Base-by-base conservation (phyloP, 2,113 vertebrate genomes). In the Cyphomyrus discorhynchus region DNA sequence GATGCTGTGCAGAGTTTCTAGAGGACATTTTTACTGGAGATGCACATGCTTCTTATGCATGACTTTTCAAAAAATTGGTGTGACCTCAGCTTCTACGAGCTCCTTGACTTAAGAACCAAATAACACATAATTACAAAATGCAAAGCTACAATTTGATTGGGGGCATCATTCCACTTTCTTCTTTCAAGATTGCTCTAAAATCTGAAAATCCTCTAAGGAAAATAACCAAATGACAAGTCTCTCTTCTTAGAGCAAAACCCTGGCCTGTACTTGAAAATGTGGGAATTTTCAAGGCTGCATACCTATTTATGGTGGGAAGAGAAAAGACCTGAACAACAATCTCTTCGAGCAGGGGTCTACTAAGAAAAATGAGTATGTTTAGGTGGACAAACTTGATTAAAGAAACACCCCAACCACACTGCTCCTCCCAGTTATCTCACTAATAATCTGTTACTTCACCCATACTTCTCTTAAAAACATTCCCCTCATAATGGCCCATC, bases 341-440 rank as follows among this genome's bases (percentile, higher is more conserved):
- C 27, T 27, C 85, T 86, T n/a, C 5, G 17, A 80, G 88, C 56
- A 49, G 91, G 92, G 74, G 27, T 89, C 56, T 92, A 91, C 56
- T 50, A 90, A 85, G 90, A 93, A 90, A 90, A 92, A 92, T 91
- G 49, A 86, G 24, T 53, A 47, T 47, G 27, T 53, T 52, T 86
- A 15, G 19, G 45, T 86, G n/a, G 31, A 86, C 8, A n/a, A 49
- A n/a, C n/a, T 83, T 6, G 15, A 86, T 19, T 52, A 52, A 35
- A 62, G 74, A 70, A 88, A 86, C 49, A 19, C 45, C n/a, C 91
- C 56, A 50, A 84, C 90, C 77, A 88, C 5, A 39, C 21, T 86
- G 46, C 70, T 45, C 46, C 6, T 62, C 70, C 88, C 24, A n/a
- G 24, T n/a, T 58, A 1, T 19, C 58, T 10, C 24, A 27, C n/a